phyloP scores from a whole-genome alignment of 2,113 vertebrate species.

The Bothrops jararaca region DNA sequence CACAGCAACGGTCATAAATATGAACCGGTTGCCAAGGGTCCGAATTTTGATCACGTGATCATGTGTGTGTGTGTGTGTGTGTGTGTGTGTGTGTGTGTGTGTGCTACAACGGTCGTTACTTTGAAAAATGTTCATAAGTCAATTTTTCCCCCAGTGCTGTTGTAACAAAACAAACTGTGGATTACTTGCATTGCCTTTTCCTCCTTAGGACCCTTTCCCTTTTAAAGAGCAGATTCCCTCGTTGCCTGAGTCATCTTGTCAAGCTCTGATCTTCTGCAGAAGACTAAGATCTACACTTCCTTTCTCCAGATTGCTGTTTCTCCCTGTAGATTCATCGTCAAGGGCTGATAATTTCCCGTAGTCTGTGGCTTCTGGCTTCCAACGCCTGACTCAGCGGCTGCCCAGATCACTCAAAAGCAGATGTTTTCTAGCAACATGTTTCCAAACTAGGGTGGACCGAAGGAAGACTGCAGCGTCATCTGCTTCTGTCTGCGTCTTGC shows the following conservation, averaged over 20 bases:
- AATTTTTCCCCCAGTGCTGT: too few species aligned
- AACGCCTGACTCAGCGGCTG: conserved; percentile 15
- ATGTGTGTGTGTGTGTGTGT: too few species aligned
- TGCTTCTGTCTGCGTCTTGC: neutral
- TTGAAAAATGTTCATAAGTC: too few species aligned
- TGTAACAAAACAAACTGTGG: too few species aligned
- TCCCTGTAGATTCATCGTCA: neutral
- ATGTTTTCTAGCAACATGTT: conserved; percentile 26
- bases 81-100: too few species aligned
- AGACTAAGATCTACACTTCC: neutral
- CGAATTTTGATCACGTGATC: too few species aligned
- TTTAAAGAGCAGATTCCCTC: neutral
- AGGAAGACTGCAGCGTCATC: neutral
- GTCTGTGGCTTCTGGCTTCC: neutral
- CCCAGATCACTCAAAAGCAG: neutral
- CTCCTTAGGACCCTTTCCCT: neutral
- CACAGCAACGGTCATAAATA: too few species aligned
- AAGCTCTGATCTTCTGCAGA: neutral
- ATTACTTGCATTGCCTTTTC: neutral
- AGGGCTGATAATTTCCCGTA: neutral
- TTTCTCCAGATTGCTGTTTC: neutral
- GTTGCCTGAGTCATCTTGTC: neutral
- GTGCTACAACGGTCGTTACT: too few species aligned
- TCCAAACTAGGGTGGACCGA: neutral
- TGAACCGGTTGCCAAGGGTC: too few species aligned